Conservation (phyloP, 1,140 invertebrate genomes). For the Meloidogyne exigua region DNA sequence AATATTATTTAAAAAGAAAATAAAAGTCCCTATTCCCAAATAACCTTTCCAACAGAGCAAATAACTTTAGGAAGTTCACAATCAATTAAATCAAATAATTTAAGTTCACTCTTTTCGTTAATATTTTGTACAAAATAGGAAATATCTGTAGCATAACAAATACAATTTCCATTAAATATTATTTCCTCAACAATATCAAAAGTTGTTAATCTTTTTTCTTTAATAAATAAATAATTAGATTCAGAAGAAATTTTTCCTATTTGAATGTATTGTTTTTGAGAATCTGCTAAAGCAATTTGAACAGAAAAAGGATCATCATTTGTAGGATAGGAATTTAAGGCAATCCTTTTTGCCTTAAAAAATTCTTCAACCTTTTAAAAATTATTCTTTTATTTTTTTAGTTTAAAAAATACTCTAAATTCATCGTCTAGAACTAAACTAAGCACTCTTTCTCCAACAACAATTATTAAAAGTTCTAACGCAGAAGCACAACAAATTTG, state of each 20-base stretch:
- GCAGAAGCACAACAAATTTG: conserved; percentile 27
- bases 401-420: conserved; percentile 3
- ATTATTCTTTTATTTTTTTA: background rate
- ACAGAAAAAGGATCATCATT: conserved; percentile 20
- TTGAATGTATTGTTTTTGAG: background rate
- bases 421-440: conserved; percentile 10
- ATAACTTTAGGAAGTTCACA: background rate
- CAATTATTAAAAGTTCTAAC: conserved; percentile 18
- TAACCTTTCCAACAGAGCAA: conserved; percentile 18
- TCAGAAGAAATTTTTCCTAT: conserved; percentile 17
- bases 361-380: background rate
- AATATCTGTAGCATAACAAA: conserved; percentile 19
- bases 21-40: too few species aligned
- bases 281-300: conserved; percentile 8
- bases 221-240: background rate
- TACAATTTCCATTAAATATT: conserved; percentile 19
- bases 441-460: conserved; percentile 21
- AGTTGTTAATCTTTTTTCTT: conserved; percentile 9
- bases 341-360: background rate
- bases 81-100: conserved; percentile 19
- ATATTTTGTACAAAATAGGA: conserved; percentile 16
- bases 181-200: conserved; percentile 15
- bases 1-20: too few species aligned
- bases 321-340: conserved; percentile 14
- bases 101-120: conserved; percentile 1